Base-by-base conservation (phyloP, 2,113 vertebrate species). In the Tinamus guttatus region DNA sequence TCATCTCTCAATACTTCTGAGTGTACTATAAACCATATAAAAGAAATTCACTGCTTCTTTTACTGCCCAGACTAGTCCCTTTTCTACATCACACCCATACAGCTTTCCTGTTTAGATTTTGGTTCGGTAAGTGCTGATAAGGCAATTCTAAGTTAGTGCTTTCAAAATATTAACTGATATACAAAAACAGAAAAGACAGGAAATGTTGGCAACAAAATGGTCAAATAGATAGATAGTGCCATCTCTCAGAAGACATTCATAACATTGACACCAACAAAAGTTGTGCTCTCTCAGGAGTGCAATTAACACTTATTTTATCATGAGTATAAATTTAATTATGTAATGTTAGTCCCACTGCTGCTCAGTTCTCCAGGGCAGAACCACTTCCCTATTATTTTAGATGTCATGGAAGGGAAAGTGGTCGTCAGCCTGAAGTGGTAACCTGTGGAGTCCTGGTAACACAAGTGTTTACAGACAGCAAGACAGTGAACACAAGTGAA, bases 91-190 rank as follows among this genome's bases (percentile, higher is more conserved):
- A 62, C 45, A 88, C 11, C 47, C 78, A 25, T 43, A 3, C 19
- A 3, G 69, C 38, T 64, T 81, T 78, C 30, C 18, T 65, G 7
- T 38, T 89, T 63, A 13, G 51, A 14, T 63, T 90, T 93, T 91
- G 56, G 30, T 58, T 91, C 83, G 9, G 51, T 69, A 81, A 83
- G 25, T 92, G 77, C 71, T 91, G 79, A 70, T 70, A 84, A 41
- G 65, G 64, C 58, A 41, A 65, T 91, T 96, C 68, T 43, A 94
- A 81, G 52, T 36, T 34, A 78, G 18, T 45, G 80, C 59, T 96
- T 96, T 93, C 68, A 73, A 95, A 96, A 94, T 68, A 59, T 45
- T 67, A 87, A 7, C 81, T 93, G 79, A 82, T 65, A 43, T 63
- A 34, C 30, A 21, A 54, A 69, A 59, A 40, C 32, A 80, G 52